Conservation (phyloP, 2,113 vertebrate genomes). For the Argyrosomus japonicus region DNA sequence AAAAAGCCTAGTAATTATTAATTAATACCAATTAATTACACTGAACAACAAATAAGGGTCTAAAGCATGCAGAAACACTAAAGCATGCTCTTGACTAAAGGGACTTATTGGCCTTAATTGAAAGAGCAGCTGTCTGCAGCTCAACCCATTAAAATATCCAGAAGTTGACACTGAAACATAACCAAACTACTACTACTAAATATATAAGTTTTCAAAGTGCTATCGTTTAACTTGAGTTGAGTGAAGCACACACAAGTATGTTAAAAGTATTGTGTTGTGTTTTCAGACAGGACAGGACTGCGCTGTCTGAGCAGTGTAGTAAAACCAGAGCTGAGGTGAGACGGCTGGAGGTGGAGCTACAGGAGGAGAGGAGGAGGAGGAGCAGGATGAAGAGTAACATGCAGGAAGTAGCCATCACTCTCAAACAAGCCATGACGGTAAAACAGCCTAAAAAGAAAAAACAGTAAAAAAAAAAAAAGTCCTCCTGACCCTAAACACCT, state of each 20-base stretch:
- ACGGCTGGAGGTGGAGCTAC: slow-evolving; percentile 65
- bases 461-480: slow-evolving; percentile 15
- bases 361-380: slow-evolving; percentile 69
- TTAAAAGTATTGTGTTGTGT: not conserved
- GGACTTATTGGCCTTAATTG: not conserved
- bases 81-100: not conserved
- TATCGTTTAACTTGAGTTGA: no score
- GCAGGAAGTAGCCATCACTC: slow-evolving; percentile 70
- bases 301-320: slow-evolving; percentile 16
- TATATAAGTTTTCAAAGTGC: no score
- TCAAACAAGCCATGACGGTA: slow-evolving; percentile 80
- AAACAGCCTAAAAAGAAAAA: not conserved
- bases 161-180: not conserved
- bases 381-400: slow-evolving; percentile 67
- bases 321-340: not conserved
- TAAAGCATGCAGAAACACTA: not conserved
- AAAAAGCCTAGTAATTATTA: no score
- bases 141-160: not conserved
- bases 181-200: not conserved
- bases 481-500: not conserved
- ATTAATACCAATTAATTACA: not conserved
- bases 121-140: not conserved
- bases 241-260: no score
- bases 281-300: slow-evolving; percentile 73
- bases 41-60: not conserved